Conservation (phyloP, 2,113 vertebrate genomes). For the Heterocephalus glaber region DNA sequence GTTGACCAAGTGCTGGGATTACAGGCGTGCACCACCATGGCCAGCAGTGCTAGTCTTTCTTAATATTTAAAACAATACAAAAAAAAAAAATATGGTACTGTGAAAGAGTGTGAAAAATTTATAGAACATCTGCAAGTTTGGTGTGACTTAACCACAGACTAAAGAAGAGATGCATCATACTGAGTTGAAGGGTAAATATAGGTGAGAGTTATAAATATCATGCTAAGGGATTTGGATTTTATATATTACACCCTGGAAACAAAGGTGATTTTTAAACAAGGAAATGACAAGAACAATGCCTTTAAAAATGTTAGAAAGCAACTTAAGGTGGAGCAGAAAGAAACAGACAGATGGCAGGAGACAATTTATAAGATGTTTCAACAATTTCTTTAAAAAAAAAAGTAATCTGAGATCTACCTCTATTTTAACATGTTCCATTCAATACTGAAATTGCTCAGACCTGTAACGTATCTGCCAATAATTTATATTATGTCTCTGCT, state of each 20-base stretch:
- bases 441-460: slow-evolving; percentile 32
- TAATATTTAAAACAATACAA: slow-evolving; percentile 50
- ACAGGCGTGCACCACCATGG: background rate
- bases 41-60: background rate
- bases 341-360: background rate
- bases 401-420: slow-evolving; percentile 51
- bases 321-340: slow-evolving; percentile 5
- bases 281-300: slow-evolving; percentile 36
- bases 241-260: background rate
- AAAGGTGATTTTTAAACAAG: slow-evolving; percentile 54
- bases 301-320: slow-evolving; percentile 29
- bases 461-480: background rate
- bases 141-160: slow-evolving; percentile 19
- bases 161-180: background rate
- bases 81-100: slow-evolving; percentile 45
- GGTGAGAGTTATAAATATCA: slow-evolving; percentile 52
- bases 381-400: background rate
- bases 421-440: slow-evolving; percentile 5
- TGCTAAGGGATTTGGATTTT: slow-evolving; percentile 24
- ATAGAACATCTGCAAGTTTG: slow-evolving; percentile 10
- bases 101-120: background rate
- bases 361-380: slow-evolving; percentile 32
- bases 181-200: slow-evolving; percentile 39
- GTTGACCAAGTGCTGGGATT: background rate
- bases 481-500: background rate